Conservation (phyloP, 2,797 vertebrate genomes). For the Hydrocynus forskahlii region DNA sequence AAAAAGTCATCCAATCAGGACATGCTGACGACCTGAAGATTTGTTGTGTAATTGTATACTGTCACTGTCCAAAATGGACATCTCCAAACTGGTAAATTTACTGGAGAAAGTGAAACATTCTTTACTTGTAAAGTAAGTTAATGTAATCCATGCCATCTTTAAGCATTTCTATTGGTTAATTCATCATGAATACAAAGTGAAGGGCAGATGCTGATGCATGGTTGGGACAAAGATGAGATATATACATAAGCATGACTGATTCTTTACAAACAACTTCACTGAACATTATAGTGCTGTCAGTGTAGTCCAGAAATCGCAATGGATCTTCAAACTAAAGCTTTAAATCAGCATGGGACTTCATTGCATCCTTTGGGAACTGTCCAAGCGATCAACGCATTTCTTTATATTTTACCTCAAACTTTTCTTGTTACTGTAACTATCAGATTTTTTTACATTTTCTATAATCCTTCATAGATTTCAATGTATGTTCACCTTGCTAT, state of each 20-base stretch:
- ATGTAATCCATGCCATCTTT: too few species aligned
- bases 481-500: neutral
- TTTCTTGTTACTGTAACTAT: neutral
- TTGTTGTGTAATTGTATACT: neutral
- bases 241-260: neutral
- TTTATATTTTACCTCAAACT: conserved; percentile 42
- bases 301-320: neutral
- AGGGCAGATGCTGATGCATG: too few species aligned
- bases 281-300: neutral
- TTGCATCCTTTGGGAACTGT: neutral
- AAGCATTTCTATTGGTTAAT: too few species aligned
- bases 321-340: neutral
- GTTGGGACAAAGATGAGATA: too few species aligned
- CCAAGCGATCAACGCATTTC: conserved; percentile 36
- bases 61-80: too few species aligned
- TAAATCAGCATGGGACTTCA: neutral
- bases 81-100: too few species aligned
- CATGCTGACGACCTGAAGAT: conserved; percentile 67
- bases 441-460: neutral
- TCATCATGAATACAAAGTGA: too few species aligned
- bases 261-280: neutral
- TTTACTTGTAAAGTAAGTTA: too few species aligned
- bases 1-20: conserved; percentile 64
- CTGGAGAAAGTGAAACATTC: too few species aligned
- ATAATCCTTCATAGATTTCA: neutral